Conservation (phyloP, 1,140 invertebrate species). For the Alviniconcha marisindica region DNA sequence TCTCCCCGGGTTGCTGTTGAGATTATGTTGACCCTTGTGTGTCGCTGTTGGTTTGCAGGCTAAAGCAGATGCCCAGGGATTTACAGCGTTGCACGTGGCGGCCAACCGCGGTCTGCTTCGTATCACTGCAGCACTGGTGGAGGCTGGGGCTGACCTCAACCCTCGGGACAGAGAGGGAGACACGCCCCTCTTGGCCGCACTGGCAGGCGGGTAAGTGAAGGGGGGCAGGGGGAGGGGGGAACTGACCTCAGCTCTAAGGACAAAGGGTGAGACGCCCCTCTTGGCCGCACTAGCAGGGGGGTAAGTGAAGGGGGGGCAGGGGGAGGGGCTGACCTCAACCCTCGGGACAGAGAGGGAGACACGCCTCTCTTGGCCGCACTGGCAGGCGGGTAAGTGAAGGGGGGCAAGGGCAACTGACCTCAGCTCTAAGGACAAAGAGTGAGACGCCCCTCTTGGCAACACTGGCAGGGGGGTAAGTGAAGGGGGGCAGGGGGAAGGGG, state of each 20-base stretch:
- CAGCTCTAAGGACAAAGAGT: no score
- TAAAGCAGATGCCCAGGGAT: background rate
- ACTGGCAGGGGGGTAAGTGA: no score
- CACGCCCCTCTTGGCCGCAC: constrained; percentile 53
- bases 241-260: no score
- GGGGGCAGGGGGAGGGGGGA: no score
- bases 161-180: constrained; percentile 46
- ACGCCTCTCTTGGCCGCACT: constrained; percentile 53
- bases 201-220: constrained; percentile 17
- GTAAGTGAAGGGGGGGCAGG: constrained; percentile 20
- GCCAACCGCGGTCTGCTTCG: constrained; percentile 52
- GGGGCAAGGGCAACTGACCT: no score
- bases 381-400: constrained; percentile 5
- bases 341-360: constrained; percentile 46
- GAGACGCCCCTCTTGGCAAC: no score
- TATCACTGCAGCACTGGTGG: constrained; percentile 45
- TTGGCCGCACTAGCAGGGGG: no score
- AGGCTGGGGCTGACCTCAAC: constrained; percentile 47
- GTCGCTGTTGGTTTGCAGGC: background rate
- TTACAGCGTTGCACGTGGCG: constrained; percentile 56
- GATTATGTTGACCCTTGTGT: background rate
- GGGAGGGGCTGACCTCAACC: constrained; percentile 46
- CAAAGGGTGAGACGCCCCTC: no score
- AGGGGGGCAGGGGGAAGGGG: no score
- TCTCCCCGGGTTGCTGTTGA: no score